Base-by-base conservation (phyloP, 1,140 invertebrate genomes). In the Halictus rubicundus region DNA sequence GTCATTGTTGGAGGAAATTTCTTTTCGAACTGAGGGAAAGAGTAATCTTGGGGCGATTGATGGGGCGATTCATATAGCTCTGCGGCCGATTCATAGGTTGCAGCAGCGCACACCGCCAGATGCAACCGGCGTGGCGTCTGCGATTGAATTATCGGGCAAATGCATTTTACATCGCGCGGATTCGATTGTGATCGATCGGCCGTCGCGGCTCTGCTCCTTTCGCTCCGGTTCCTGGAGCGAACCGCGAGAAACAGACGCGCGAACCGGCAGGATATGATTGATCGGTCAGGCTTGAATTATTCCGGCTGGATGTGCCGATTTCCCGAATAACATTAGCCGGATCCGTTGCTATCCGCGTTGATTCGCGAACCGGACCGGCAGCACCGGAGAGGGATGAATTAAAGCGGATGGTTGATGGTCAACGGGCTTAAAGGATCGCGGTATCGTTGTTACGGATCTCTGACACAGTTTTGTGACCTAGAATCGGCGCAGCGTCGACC, bases 111-210 rank as follows among this genome's bases (percentile, higher is more conserved):
- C 49, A 16, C 12, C 14, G 49, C 49, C 49, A 16, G 49, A 16
- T 52, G 49, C 49, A 52, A 16, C 49, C 49, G 49, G 49, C 49
- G 49, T 16, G 49, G 49, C 23, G 23, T 54, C n/a, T 42, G 60
- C 57, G 71, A 83, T 68, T 68, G 82, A 84, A 69, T 84, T 79
- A 76, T 83, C 77, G 81, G 21, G 27, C 21, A 78, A 64, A 84
- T 84, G 77, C 81, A 83, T 84, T 84, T 84, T 80, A 84, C 77
- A 84, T 76, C 46, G 78, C 46, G 78, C 71, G 81, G 25, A 72
- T 71, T 72, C 76, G 81, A 83, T 72, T 68, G 78, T 74, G 76
- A 84, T 84, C 83, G 68, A 80, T 84, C 81, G 60, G 42, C 32
- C 66, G 46, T 39, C 39, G 66, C 57, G 64, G 49, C 25, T 32